phyloP scores from a whole-genome alignment of 2,113 vertebrate species.

The Pogona vitticeps region DNA sequence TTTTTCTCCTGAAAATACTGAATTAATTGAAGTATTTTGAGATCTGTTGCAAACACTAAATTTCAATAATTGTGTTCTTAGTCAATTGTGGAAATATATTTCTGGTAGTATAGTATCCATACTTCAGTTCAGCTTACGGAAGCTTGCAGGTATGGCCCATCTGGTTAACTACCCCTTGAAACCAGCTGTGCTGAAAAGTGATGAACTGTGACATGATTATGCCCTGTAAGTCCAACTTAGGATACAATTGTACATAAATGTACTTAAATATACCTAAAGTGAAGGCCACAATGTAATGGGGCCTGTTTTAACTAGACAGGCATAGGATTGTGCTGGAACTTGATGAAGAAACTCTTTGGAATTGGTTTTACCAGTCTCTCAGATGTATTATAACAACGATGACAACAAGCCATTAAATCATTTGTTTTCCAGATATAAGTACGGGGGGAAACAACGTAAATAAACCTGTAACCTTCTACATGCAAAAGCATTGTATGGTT shows the following conservation, averaged over 20 bases:
- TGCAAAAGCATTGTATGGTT: too few relatives aligned
- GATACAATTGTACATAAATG: background rate
- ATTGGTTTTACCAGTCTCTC: too few relatives aligned
- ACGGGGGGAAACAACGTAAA: too few relatives aligned
- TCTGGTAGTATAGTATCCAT: background rate
- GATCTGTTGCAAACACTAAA: background rate
- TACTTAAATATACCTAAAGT: background rate
- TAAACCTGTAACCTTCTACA: too few relatives aligned
- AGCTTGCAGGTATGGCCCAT: background rate
- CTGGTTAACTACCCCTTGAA: background rate
- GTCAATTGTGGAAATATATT: background rate
- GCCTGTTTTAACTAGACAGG: background rate
- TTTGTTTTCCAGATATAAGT: too few relatives aligned
- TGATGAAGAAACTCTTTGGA: background rate
- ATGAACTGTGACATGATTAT: background rate
- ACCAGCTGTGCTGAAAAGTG: background rate
- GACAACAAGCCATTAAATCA: too few relatives aligned
- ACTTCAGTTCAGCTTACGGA: background rate
- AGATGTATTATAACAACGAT: too few relatives aligned
- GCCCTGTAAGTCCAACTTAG: background rate
- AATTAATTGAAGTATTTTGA: background rate
- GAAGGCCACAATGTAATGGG: background rate
- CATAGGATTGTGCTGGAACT: background rate
- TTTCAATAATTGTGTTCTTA: background rate
- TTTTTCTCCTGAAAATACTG: too few relatives aligned